Percentiles rank a stretch among this genome's conserved stretches.
phyloP scores from a whole-genome alignment of 92 coral and sea anemone genomes.

The Paragorgia papillata region DNA sequence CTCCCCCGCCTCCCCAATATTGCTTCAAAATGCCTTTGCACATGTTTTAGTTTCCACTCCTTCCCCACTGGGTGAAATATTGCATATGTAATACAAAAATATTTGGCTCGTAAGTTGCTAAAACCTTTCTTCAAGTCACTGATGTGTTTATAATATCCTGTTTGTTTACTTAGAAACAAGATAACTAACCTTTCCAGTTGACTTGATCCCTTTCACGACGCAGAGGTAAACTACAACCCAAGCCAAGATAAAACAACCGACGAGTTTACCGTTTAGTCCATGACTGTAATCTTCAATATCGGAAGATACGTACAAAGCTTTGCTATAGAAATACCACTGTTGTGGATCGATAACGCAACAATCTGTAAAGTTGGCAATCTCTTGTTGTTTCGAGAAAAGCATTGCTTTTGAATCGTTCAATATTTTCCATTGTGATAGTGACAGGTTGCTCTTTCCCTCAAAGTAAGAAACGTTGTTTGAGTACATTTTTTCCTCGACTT shows the following conservation, averaged over 20 bases:
- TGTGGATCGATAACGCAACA: constrained; percentile 97
- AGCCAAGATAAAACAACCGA: constrained; percentile 78
- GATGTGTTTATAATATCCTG: no score
- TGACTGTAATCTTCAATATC: constrained; percentile 76
- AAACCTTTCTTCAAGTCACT: no score
- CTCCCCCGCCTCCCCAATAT: no score
- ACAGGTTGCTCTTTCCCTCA: constrained; percentile 17
- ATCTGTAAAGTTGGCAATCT: constrained; percentile 65
- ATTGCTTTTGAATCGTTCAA: neutral
- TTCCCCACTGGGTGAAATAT: no score
- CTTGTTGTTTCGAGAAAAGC: neutral
- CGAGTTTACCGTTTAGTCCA: constrained; percentile 86
- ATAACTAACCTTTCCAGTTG: constrained; percentile 73
- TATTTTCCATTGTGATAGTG: neutral
- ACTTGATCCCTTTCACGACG: constrained; percentile 78
- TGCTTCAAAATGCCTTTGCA: no score
- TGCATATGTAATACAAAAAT: no score
- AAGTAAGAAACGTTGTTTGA: constrained; percentile 47
- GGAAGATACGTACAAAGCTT: constrained; percentile 82
- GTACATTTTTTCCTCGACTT: constrained; percentile 21
- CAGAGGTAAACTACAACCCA: constrained; percentile 80
- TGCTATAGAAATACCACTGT: constrained; percentile 90
- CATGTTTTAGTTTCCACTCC: no score
- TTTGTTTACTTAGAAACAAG: no score
- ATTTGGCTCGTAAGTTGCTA: no score